phyloP scores from a whole-genome alignment of 2,888 invertebrate species.

The Nomada hirtipes region DNA sequence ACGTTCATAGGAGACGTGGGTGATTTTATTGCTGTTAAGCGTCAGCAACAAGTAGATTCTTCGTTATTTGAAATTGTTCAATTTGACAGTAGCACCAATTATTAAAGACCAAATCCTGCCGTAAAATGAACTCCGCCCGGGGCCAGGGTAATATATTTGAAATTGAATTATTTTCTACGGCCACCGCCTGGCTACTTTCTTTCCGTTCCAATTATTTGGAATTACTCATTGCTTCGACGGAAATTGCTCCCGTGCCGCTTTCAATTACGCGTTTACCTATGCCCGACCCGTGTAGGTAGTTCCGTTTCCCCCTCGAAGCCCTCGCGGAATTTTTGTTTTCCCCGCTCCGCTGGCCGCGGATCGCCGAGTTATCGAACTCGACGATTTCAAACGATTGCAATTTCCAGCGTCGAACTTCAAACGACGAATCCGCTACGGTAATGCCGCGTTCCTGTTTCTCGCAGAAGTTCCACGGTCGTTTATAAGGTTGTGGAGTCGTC shows the following conservation, averaged over 20 bases:
- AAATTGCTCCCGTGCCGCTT: constrained; percentile 41
- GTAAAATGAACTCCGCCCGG: constrained; percentile 15
- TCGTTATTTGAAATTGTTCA: neutral
- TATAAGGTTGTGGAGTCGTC: constrained; percentile 22
- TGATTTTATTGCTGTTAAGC: neutral
- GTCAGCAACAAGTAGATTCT: neutral
- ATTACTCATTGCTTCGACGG: constrained; percentile 41
- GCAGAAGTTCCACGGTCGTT: constrained; percentile 4
- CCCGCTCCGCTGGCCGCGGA: neutral
- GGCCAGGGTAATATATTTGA: neutral
- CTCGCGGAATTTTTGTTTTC: neutral
- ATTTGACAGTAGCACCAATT: neutral
- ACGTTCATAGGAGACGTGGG: neutral
- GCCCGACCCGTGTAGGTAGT: constrained; percentile 8
- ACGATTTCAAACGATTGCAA: constrained; percentile 32
- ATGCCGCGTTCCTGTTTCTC: constrained; percentile 7
- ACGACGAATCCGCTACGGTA: constrained; percentile 37
- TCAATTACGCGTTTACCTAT: constrained; percentile 29
- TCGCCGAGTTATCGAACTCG: neutral
- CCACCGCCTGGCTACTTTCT: neutral
- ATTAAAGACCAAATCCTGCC: constrained; percentile 10
- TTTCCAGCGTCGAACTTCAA: constrained; percentile 19
- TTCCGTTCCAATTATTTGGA: constrained; percentile 41
- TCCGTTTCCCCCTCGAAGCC: neutral
- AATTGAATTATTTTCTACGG: neutral